A percentile compares a stretch with the other conserved stretches of the same genome.
These are phyloP conservation scores for Pseudochirops corinnae DNA, from an alignment of 2,797 vertebrate species.

Conservation along the genomic window DNA sequence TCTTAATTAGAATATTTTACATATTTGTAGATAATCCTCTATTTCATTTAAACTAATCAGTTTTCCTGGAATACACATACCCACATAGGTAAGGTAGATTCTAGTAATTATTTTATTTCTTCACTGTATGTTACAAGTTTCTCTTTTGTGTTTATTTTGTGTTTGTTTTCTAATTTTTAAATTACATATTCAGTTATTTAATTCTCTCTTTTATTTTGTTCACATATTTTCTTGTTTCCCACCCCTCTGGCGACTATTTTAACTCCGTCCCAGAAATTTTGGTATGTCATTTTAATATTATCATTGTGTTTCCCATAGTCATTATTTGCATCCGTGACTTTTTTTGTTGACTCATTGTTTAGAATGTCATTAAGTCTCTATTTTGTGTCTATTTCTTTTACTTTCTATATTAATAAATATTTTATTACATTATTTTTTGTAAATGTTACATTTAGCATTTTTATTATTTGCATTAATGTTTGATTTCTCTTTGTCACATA, in stretches of 20 bases:
- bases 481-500: not conserved
- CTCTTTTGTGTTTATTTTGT: not conserved
- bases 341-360: not conserved
- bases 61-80: not conserved
- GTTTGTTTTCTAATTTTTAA: not conserved
- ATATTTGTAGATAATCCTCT: not conserved
- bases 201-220: not conserved
- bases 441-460: not conserved
- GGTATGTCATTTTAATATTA: not conserved
- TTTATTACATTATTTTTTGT: not conserved
- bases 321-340: not conserved
- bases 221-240: not conserved
- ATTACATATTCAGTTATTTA: not conserved
- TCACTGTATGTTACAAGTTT: not conserved
- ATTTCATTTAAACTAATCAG: not conserved
- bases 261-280: not conserved
- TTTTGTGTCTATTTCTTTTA: not conserved
- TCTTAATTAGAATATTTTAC: not conserved
- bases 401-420: not conserved
- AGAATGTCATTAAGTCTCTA: not conserved
- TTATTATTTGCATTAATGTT: not conserved
- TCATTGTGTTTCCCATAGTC: not conserved
- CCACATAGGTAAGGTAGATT: not conserved
- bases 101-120: not conserved
- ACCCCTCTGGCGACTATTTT: not conserved